Conservation (phyloP, 2,888 invertebrate genomes). For the Halictus ligatus region DNA sequence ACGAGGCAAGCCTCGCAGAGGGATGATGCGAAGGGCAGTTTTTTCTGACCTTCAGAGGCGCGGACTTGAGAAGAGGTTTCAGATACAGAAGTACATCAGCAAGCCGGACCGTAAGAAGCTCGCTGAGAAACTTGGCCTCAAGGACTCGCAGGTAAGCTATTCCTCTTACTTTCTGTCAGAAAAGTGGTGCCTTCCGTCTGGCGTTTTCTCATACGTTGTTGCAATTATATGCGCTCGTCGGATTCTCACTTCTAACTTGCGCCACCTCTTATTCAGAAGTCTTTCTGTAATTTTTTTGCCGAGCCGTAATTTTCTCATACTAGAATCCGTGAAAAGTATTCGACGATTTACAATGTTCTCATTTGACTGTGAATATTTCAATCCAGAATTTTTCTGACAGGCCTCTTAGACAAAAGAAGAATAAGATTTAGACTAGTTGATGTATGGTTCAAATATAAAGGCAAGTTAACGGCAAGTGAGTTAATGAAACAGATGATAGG, state of each 20-base stretch:
- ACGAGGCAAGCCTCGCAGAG: conserved; percentile 96
- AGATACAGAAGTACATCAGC: conserved; percentile 98
- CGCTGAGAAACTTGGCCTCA: conserved; percentile 97
- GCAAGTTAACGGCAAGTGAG: no score
- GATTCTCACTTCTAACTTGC: background rate
- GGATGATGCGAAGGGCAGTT: conserved; percentile 98
- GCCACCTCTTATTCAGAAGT: background rate
- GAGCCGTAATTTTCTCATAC: background rate
- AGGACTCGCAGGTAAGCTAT: conserved; percentile 96
- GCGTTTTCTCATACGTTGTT: background rate
- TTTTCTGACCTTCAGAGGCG: conserved; percentile 98
- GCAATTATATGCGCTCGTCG: background rate
- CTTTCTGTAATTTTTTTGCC: background rate
- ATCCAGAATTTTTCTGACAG: background rate
- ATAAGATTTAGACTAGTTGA: no score
- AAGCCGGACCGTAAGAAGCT: conserved; percentile 99
- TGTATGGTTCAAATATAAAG: no score
- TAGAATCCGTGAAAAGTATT: background rate
- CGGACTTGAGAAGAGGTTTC: conserved; percentile 97
- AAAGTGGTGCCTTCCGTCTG: background rate
- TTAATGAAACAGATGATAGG: no score
- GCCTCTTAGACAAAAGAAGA: no score
- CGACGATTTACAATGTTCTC: no score
- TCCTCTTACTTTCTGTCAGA: background rate
- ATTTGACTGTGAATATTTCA: no score